Percentiles rank a stretch among this genome's conserved stretches.
phyloP scores from a whole-genome alignment of 1,140 invertebrate genomes.

The Oscheius sp. region DNA sequence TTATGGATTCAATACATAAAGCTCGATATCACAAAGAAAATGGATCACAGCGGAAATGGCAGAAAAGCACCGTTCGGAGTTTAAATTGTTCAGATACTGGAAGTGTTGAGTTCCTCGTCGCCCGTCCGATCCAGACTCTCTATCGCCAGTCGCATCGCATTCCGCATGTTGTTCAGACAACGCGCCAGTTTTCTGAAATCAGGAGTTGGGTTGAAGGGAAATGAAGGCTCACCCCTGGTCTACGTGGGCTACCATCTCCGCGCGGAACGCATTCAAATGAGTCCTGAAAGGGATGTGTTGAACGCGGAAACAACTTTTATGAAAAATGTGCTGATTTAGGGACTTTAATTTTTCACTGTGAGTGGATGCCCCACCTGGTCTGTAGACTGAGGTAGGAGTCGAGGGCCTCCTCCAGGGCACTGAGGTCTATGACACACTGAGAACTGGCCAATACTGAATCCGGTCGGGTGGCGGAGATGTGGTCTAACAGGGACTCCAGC shows the following conservation, averaged over 20 bases:
- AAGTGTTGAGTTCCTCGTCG: conserved; percentile 20
- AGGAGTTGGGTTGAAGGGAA: neutral
- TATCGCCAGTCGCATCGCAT: conserved; percentile 29
- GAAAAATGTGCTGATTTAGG: too few species aligned
- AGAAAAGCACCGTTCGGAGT: neutral
- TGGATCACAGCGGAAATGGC: too few species aligned
- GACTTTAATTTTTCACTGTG: too few species aligned
- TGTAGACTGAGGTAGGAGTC: conserved; percentile 6
- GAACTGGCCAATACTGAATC: neutral
- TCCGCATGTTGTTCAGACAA: conserved; percentile 34
- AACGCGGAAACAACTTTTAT: neutral
- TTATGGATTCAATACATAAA: too few species aligned
- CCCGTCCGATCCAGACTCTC: conserved; percentile 17
- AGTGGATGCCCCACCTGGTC: too few species aligned
- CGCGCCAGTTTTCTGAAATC: conserved; percentile 30
- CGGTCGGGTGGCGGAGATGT: conserved; percentile 11
- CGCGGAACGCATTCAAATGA: conserved; percentile 18
- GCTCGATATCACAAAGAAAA: too few species aligned
- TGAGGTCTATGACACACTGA: conserved; percentile 33
- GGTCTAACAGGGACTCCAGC: neutral
- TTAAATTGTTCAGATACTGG: neutral
- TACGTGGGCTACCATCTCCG: conserved; percentile 6
- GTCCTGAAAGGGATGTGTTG: conserved; percentile 9
- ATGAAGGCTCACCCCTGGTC: conserved; percentile 33
- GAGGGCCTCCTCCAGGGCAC: conserved; percentile 24